These are phyloP conservation scores for Drosophila affinis DNA, from an alignment of 2,888 invertebrate species.

Conservation along the genomic window DNA sequence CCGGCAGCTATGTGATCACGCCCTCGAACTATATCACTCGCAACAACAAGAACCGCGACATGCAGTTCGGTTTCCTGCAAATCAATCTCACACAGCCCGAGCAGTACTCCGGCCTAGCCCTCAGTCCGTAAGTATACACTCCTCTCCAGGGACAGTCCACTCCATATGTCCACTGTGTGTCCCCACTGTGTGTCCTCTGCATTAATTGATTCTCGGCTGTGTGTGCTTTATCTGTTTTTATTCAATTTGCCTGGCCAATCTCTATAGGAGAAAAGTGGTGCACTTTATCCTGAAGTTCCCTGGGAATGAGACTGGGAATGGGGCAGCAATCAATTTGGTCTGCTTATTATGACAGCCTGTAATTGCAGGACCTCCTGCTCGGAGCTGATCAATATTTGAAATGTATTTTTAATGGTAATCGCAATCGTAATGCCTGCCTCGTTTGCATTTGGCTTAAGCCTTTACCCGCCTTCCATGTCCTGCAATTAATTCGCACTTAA, in stretches of 20 bases:
- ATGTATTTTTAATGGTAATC: conserved; percentile 58
- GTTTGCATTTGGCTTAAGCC: conserved; percentile 33
- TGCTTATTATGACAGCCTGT: conserved; percentile 60
- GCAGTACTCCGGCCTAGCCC: conserved; percentile 86
- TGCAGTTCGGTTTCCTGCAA: conserved; percentile 94
- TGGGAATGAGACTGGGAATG: conserved; percentile 24
- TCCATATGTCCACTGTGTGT: not conserved
- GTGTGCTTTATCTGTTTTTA: conserved; percentile 64
- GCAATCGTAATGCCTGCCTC: conserved; percentile 33
- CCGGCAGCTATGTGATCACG: conserved; percentile 89
- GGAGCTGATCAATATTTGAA: conserved; percentile 68
- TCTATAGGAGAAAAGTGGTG: conserved; percentile 35
- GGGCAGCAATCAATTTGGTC: conserved; percentile 53
- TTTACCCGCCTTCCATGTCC: conserved; percentile 19
- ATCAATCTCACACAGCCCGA: conserved; percentile 93
- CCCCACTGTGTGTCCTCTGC: conserved; percentile 21
- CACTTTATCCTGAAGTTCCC: conserved; percentile 13
- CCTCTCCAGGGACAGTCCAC: conserved; percentile 14
- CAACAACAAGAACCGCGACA: conserved; percentile 89
- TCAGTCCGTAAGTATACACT: conserved; percentile 89
- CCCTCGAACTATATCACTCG: conserved; percentile 89
- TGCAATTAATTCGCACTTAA: conserved; percentile 72
- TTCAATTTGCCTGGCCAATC: conserved; percentile 74
- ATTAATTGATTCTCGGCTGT: conserved; percentile 66
- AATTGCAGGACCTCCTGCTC: conserved; percentile 57